Percentiles rank a stretch among this genome's conserved stretches.
Evolutionary conservation across 35 echinoderm and acorn worm species (phyloP).

Genomic region (Anneissia japonica): DNA sequence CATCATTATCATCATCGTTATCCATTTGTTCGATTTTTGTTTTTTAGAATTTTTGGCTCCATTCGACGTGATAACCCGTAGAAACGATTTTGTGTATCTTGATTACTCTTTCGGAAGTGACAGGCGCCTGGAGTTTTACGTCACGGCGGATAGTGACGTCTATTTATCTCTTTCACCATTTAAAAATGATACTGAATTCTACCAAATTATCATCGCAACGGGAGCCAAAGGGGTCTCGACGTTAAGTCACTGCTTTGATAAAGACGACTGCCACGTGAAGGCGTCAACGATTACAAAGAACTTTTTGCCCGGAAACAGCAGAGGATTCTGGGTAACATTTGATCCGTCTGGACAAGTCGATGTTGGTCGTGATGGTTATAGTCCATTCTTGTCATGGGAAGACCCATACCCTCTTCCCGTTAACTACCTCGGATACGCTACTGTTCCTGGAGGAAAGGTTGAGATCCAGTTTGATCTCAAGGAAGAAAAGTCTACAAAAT

Average conservation of each 20-base stretch:
- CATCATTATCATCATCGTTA: too few species aligned
- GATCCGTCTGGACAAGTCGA: background rate
- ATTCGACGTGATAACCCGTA: background rate
- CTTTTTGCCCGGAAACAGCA: background rate
- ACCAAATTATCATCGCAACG: background rate
- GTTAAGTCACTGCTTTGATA: background rate
- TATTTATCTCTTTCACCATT: background rate
- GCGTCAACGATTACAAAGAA: background rate
- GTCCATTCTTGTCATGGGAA: background rate
- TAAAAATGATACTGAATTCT: background rate
- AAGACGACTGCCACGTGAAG: background rate
- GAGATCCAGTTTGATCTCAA: background rate
- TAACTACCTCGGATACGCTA: background rate
- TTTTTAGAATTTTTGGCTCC: background rate
- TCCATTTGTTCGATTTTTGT: too few species aligned
- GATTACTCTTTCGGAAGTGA: background rate
- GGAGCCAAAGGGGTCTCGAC: background rate
- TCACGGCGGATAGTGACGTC: background rate
- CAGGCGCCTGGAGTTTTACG: background rate
- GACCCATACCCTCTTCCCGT: background rate
- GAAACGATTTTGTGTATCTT: background rate
- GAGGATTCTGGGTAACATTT: background rate
- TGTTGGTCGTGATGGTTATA: background rate
- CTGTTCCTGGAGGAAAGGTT: background rate
- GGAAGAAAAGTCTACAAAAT: background rate